phyloP scores from a whole-genome alignment of 1,140 invertebrate genomes.

The Euglossa dilemma region DNA sequence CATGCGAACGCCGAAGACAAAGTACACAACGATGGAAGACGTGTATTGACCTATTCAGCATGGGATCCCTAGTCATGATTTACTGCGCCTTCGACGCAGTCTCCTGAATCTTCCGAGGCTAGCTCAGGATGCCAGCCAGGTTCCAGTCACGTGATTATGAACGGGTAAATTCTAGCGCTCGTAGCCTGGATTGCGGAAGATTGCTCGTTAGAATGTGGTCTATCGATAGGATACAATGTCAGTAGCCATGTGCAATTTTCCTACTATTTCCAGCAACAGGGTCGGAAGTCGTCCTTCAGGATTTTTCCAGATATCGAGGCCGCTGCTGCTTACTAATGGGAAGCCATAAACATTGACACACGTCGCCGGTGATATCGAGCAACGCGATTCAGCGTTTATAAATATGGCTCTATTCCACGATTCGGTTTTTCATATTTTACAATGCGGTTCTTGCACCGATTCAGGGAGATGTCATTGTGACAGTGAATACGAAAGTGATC shows the following conservation, averaged over 20 bases:
- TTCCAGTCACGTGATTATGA: conserved; percentile 54
- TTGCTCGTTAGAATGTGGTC: conserved; percentile 15
- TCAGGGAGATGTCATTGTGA: too few species aligned
- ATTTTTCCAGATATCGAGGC: neutral
- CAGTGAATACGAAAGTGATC: too few species aligned
- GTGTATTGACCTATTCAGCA: conserved; percentile 72
- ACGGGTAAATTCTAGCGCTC: neutral
- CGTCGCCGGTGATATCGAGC: neutral
- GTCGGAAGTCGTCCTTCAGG: neutral
- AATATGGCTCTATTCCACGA: too few species aligned
- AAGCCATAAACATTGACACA: neutral
- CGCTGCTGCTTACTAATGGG: too few species aligned
- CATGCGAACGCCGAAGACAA: conserved; percentile 8
- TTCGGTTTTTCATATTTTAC: too few species aligned
- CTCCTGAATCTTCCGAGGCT: conserved; percentile 51
- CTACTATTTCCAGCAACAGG: neutral
- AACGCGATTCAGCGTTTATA: too few species aligned
- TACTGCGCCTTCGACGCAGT: conserved; percentile 53
- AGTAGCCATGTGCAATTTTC: neutral
- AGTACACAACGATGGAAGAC: conserved; percentile 62
- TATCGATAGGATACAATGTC: neutral
- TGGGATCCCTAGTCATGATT: conserved; percentile 64
- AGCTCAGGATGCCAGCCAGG: conserved; percentile 14
- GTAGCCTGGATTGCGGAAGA: conserved; percentile 11
- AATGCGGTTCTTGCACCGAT: too few species aligned